These are phyloP conservation scores for Adelphocoris suturalis DNA, from an alignment of 2,888 invertebrate genomes.

Conservation along the genomic window DNA sequence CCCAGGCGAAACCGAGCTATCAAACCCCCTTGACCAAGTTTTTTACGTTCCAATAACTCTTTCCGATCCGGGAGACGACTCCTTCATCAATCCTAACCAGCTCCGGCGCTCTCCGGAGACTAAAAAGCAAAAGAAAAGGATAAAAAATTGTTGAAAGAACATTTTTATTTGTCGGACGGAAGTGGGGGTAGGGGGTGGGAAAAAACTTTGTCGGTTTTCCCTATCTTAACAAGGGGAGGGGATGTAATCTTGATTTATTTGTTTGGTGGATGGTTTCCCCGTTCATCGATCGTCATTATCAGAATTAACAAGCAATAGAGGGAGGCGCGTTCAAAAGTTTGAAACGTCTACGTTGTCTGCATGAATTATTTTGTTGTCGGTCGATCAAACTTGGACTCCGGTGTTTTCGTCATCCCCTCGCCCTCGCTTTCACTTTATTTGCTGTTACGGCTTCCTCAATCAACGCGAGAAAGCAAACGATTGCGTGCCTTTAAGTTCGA, in stretches of 20 bases:
- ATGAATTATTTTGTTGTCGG: slow-evolving; percentile 35
- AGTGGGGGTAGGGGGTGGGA: background rate
- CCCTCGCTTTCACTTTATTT: background rate
- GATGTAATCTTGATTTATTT: slow-evolving; percentile 43
- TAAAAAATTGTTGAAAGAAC: background rate
- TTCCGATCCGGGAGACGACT: background rate
- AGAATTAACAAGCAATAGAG: slow-evolving; percentile 56
- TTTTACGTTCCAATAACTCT: slow-evolving; percentile 42
- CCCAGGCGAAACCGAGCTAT: background rate
- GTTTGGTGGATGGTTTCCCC: slow-evolving; percentile 44
- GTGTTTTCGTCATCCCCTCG: background rate
- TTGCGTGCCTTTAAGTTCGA: background rate
- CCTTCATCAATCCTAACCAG: slow-evolving; percentile 15
- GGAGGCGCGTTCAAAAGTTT: background rate
- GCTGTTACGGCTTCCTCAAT: slow-evolving; percentile 13
- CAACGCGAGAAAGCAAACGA: slow-evolving; percentile 1
- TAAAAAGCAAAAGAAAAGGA: background rate
- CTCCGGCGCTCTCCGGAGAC: background rate
- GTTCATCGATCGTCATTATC: slow-evolving; percentile 57
- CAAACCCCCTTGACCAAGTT: slow-evolving; percentile 30
- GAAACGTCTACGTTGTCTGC: slow-evolving; percentile 30
- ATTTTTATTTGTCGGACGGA: slow-evolving; percentile 25
- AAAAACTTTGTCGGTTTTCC: slow-evolving; percentile 15
- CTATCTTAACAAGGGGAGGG: slow-evolving; percentile 28
- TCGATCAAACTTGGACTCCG: slow-evolving; percentile 23